These are phyloP conservation scores for Nephrotoma flavescens DNA, from an alignment of 2,888 invertebrate genomes.

Conservation along the genomic window DNA sequence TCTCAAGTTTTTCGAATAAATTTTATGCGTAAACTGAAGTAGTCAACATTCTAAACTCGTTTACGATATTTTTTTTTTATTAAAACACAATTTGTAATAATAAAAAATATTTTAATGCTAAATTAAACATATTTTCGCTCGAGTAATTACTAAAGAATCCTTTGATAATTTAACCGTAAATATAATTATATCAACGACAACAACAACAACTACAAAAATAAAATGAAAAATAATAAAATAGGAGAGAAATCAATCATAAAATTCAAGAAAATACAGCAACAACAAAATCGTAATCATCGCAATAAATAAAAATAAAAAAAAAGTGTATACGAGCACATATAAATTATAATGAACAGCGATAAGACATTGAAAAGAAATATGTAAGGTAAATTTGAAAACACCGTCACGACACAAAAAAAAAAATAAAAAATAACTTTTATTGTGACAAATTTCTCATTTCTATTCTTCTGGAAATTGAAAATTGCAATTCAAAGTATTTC, in stretches of 20 bases:
- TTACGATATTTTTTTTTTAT: background rate
- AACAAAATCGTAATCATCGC: background rate
- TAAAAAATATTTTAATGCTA: slow-evolving; percentile 2
- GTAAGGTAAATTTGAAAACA: background rate
- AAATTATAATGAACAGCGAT: background rate
- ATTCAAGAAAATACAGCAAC: background rate
- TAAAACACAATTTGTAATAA: background rate
- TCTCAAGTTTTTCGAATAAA: no score
- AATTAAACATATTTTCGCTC: slow-evolving; percentile 5
- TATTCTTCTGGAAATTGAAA: background rate
- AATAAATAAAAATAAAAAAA: background rate
- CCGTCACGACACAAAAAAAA: background rate
- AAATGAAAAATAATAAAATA: background rate
- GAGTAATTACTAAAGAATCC: background rate
- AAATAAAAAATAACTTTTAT: background rate
- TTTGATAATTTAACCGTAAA: slow-evolving; percentile 5
- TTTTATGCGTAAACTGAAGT: no score
- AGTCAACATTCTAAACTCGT: no score
- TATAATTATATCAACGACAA: background rate
- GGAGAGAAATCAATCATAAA: background rate
- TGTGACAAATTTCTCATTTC: background rate
- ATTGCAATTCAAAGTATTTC: background rate
- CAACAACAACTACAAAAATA: background rate
- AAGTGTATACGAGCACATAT: background rate
- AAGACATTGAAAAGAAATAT: background rate